Percentiles rank a stretch among this genome's conserved stretches.
Conservation (phyloP, 2,888 invertebrate genomes). For the Lasiommata megera region DNA sequence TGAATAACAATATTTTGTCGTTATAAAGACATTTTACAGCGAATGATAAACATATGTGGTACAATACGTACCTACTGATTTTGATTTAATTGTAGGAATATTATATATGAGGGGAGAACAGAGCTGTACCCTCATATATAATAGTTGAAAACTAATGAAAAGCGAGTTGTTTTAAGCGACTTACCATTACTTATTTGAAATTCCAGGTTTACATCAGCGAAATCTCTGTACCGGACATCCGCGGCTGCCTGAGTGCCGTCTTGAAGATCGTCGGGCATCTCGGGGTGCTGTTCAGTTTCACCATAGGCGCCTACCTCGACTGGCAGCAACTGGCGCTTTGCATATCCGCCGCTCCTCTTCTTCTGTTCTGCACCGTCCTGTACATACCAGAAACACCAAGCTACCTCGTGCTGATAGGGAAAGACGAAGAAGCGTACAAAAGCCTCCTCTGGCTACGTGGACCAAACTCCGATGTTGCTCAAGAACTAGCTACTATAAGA, state of each 20-base stretch:
- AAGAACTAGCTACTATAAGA: constrained; percentile 86
- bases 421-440: constrained; percentile 83
- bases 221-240: constrained; percentile 91
- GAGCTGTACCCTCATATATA: no score
- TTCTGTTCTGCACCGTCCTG: constrained; percentile 87
- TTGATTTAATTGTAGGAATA: no score
- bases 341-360: constrained; percentile 88
- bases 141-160: neutral
- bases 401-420: constrained; percentile 88
- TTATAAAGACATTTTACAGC: no score
- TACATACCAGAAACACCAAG: constrained; percentile 95
- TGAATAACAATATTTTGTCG: no score
- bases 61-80: no score
- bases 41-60: no score
- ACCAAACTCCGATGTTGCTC: constrained; percentile 88
- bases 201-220: constrained; percentile 94
- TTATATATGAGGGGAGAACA: no score
- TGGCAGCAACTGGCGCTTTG: constrained; percentile 93
- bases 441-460: constrained; percentile 92
- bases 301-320: constrained; percentile 90
- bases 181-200: constrained; percentile 20
- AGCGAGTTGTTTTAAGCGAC: no score
- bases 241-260: constrained; percentile 93
- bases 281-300: constrained; percentile 91
- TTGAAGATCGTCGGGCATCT: constrained; percentile 92